phyloP scores from a whole-genome alignment of 2,797 vertebrate species.

The Enteromius treurensis region DNA sequence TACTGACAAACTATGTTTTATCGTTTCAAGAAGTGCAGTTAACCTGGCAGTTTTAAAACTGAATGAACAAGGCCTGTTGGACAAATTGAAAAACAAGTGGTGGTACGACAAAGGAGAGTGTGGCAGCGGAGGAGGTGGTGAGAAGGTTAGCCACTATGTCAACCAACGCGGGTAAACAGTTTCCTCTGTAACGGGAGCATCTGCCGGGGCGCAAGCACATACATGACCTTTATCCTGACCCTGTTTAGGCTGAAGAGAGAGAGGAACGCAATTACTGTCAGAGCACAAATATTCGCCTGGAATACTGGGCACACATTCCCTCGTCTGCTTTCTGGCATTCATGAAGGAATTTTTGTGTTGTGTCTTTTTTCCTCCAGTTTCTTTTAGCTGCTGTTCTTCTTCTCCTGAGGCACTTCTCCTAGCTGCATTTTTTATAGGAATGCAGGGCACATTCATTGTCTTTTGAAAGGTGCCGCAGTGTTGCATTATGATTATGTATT shows the following conservation, averaged over 20 bases:
- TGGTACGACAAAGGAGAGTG: conserved; percentile 99
- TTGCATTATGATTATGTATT: conserved; percentile 30
- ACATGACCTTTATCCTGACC: conserved; percentile 41
- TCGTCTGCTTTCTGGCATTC: conserved; percentile 17
- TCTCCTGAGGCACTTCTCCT: background rate
- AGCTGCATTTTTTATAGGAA: conserved; percentile 38
- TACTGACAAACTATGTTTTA: conserved; percentile 67
- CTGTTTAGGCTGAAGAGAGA: conserved; percentile 37
- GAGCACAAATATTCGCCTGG: conserved; percentile 87
- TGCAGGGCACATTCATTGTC: conserved; percentile 33
- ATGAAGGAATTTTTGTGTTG: conserved; percentile 19
- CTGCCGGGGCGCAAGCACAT: conserved; percentile 78
- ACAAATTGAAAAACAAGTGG: conserved; percentile 99
- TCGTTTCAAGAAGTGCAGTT: conserved; percentile 99
- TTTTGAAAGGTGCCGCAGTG: conserved; percentile 45
- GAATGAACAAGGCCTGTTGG: conserved; percentile 99
- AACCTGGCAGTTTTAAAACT: conserved; percentile 99
- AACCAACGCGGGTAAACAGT: conserved; percentile 90
- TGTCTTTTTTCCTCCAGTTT: conserved; percentile 23
- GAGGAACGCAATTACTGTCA: conserved; percentile 86
- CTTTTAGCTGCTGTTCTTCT: background rate
- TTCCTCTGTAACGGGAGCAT: conserved; percentile 88
- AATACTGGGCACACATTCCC: conserved; percentile 31
- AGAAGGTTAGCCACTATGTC: conserved; percentile 99
- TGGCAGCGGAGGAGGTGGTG: conserved; percentile 99